Evolutionary conservation across 2,797 vertebrate genomes (phyloP), one percentile per base, ranked within the genome.

Genomic region (Dromococcyx pavoninus): DNA sequence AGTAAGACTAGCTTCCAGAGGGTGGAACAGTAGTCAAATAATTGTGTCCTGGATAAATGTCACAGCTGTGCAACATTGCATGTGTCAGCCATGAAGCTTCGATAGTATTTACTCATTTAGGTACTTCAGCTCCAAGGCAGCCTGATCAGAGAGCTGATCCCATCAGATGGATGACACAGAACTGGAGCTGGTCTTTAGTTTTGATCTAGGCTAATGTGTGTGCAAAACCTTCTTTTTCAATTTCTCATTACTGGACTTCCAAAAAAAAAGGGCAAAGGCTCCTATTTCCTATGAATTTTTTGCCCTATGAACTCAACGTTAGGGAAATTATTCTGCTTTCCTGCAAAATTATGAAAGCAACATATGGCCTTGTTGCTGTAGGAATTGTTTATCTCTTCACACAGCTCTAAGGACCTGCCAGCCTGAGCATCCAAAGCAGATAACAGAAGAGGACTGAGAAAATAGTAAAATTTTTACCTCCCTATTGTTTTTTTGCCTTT

Each of bases 11-110:
- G 3, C 6, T 18, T 84, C 30, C 44, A 69, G 76, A 48, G 13
- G 1, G 3, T 71, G n/a, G 16, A 75, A 43, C 4, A n/a, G 6
- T 1, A n/a, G 2, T 24, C 18, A 39, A 41, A 37, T 11, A 2
- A 32, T 16, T 73, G 8, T 64, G 7, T 64, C 5, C 30, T 61
- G 10, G 16, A 27, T 57, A 74, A 83, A 35, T 17, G 18, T 74
- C 27, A 35, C 43, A 80, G 17, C 25, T 81, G 25, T 39, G 64
- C 39, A 35, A 65, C 6, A n/a, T 41, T 77, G 83, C 3, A 6
- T 5, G 25, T 54, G 18, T 17, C 24, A 72, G 4, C 7, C 16
- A 69, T 7, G 15, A n/a, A 41, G 11, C 25, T 66, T 33, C 61
- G 37, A 13, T 15, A 67, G 10, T 37, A 21, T 46, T 84, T 86